phyloP scores from a whole-genome alignment of 2,797 vertebrate species.

The Hemitrygon akajei region DNA sequence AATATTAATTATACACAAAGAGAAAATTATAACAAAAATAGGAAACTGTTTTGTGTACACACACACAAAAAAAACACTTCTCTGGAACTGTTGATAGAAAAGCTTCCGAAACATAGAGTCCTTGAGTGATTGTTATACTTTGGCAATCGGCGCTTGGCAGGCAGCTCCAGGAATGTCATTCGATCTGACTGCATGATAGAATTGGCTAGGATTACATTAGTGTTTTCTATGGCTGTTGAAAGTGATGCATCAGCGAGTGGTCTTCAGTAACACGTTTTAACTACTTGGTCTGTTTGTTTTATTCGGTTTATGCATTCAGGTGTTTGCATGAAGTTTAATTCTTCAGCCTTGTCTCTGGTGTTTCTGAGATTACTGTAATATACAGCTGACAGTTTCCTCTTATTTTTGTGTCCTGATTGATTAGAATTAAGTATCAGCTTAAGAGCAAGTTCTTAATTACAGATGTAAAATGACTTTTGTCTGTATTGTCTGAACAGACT shows the following conservation, averaged over 20 bases:
- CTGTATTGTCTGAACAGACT: not conserved
- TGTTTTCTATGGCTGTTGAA: constrained; percentile 43
- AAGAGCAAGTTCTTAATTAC: constrained; percentile 4
- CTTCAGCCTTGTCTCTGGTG: not conserved
- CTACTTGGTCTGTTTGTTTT: constrained; percentile 41
- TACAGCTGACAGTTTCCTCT: constrained; percentile 21
- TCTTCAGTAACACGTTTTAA: constrained; percentile 48
- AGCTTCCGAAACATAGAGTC: constrained; percentile 54
- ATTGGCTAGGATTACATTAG: constrained; percentile 61
- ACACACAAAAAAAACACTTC: constrained; percentile 27
- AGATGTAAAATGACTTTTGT: constrained; percentile 7
- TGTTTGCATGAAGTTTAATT: constrained; percentile 3
- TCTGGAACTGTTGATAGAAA: constrained; percentile 46
- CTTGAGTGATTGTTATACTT: constrained; percentile 55
- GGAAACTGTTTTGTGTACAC: not conserved
- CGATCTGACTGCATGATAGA: constrained; percentile 70
- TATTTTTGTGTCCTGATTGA: constrained; percentile 17
- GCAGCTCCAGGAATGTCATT: constrained; percentile 65
- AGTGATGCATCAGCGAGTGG: constrained; percentile 48
- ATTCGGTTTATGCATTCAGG: not conserved
- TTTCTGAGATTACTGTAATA: not conserved
- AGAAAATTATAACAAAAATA: constrained; percentile 4
- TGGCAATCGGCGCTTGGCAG: constrained; percentile 70
- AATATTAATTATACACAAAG: constrained; percentile 48
- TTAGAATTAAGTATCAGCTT: not conserved